phyloP scores from a whole-genome alignment of 2,113 vertebrate genomes.

The Lycaon pictus region DNA sequence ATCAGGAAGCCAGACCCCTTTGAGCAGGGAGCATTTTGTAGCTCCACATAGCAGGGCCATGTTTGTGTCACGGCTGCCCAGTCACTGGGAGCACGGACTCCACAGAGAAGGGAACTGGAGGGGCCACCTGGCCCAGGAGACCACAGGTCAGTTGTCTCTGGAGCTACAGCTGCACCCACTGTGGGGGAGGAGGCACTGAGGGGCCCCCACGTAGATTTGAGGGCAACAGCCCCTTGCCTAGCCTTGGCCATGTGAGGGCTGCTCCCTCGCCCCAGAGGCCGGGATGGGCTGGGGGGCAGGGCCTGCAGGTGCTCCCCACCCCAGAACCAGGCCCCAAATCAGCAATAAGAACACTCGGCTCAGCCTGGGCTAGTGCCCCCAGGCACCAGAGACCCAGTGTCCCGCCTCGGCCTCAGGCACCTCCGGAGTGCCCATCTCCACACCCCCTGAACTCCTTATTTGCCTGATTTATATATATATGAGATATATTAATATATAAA shows the following conservation, averaged over 20 bases:
- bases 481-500: conserved; percentile 81
- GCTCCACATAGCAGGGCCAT: not conserved
- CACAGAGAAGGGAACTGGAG: not conserved
- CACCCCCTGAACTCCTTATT: conserved; percentile 42
- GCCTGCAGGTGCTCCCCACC: conserved; percentile 2
- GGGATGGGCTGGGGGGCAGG: not conserved
- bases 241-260: not conserved
- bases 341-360: conserved; percentile 86
- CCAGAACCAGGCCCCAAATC: conserved; percentile 67
- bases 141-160: not conserved
- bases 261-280: not conserved
- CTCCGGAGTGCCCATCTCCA: not conserved
- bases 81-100: not conserved
- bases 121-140: not conserved
- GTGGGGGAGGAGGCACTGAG: not conserved
- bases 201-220: not conserved
- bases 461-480: conserved; percentile 82
- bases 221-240: not conserved
- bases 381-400: not conserved
- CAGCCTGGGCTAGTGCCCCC: conserved; percentile 43
- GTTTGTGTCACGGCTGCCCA: not conserved
- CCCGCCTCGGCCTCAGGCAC: not conserved
- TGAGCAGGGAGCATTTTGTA: not conserved
- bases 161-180: not conserved
- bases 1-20: conserved; percentile 45